Evolutionary conservation across 2,113 vertebrate genomes (phyloP), one percentile per base, ranked within the genome.

Genomic region (Sardina pilchardus): DNA sequence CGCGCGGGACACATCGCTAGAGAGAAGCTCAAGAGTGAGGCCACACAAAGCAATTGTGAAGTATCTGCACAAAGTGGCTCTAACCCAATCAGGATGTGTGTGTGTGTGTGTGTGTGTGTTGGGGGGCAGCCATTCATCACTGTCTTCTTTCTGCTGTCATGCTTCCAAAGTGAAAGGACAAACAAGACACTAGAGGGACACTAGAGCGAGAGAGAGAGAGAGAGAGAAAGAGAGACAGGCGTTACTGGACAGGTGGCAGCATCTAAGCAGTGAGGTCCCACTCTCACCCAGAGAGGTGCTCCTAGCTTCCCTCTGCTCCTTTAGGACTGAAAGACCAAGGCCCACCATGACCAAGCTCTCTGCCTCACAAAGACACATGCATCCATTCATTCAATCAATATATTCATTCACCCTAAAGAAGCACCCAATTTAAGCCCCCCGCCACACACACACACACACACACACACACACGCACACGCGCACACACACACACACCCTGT

Each of bases 111-210:
- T 63, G 21, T 63, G 59, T 67, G 59, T 67, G 63, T 30, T 89
- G 6, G 63, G 63, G 84, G 92, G 81, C 39, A 86, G 88, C 87
- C 93, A 94, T 95, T 94, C 93, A 94, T 95, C 94, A 94, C 92
- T 92, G 94, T 93, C 93, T 92, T 89, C 90, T 93, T 92, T 88
- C 86, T 47, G 86, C 87, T 80, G 80, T 89, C 84, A 90, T 30
- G 67, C 67, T 84, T 82, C 39, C 63, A 81, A 67, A 78, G 48
- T 16, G 78, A 83, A 83, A 83, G 81, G 78, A 82, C 75, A 83
- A 84, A 86, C 75, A 83, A 78, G 71, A 78, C 71, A 89, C 50
- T 82, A 88, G 87, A 88, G 34, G 53, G 89, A 89, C 21, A 34
- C 71, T 78, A 78, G 14, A 42, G 82, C 42, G 82, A 59, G 63